Percentiles rank a stretch among this genome's conserved stretches.
phyloP scores from a whole-genome alignment of 2,888 invertebrate genomes.

The Pollenia griseotomentosa region DNA sequence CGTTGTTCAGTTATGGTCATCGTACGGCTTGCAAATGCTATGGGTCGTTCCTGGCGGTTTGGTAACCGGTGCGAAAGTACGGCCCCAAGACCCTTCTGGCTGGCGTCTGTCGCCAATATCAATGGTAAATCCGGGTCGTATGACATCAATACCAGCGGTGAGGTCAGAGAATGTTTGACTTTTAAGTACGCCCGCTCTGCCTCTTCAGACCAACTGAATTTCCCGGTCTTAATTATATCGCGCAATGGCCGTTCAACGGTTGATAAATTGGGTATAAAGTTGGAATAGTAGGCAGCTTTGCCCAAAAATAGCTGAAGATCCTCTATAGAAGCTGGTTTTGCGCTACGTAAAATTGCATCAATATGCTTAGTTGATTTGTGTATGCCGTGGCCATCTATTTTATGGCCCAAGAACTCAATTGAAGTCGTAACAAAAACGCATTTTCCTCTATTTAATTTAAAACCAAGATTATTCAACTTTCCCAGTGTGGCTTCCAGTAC shows the following conservation, averaged over 20 bases:
- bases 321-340: slow-evolving; percentile 37
- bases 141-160: slow-evolving; percentile 57
- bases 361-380: slow-evolving; percentile 56
- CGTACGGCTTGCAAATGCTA: slow-evolving; percentile 43
- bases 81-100: slow-evolving; percentile 56
- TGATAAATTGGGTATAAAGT: slow-evolving; percentile 29
- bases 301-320: slow-evolving; percentile 39
- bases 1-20: slow-evolving; percentile 39
- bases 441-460: slow-evolving; percentile 17
- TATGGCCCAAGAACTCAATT: slow-evolving; percentile 58
- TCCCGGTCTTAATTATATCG: not conserved
- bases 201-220: slow-evolving; percentile 10
- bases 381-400: slow-evolving; percentile 51
- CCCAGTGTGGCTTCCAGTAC: slow-evolving; percentile 18
- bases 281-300: slow-evolving; percentile 20
- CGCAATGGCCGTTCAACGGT: not conserved
- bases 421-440: slow-evolving; percentile 50
- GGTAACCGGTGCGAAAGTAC: slow-evolving; percentile 56
- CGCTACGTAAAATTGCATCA: slow-evolving; percentile 24
- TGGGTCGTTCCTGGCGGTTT: slow-evolving; percentile 56
- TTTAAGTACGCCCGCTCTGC: slow-evolving; percentile 20
- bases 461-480: not conserved
- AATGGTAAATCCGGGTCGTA: slow-evolving; percentile 66
- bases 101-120: slow-evolving; percentile 64
- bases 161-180: slow-evolving; percentile 49